Base-by-base conservation (phyloP, 1,140 invertebrate species). In the Sarcophaga peregrina region DNA sequence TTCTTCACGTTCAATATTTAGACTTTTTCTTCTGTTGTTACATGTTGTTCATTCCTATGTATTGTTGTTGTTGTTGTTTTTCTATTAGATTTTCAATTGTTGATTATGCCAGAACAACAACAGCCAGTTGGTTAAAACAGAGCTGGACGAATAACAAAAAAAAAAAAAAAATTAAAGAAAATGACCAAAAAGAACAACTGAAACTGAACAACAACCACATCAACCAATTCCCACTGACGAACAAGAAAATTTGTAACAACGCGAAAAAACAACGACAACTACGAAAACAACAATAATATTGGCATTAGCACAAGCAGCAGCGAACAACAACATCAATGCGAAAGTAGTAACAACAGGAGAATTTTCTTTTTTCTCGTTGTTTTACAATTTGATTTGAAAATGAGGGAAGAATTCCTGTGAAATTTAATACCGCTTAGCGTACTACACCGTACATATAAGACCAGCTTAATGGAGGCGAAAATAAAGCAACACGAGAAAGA, bases 151-250 rank as follows among this genome's bases (percentile, higher is more conserved):
- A 3, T 3, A 25, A 9, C 62, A 72, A 17, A 25, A 72, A 54
- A 1, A 72, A 17, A 25, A 72, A 54, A 1, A 72, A 25, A 6
- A 25, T 17, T 17, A 62, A 62, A 7, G 15, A 62, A 17, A 62
- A 62, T 15, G 20, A 62, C n/a, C 62, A 72, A 20, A 11, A 72
- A 72, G 0, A 72, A 25, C 62, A 72, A 25, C 62, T 20, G 25
- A 37, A 37, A 37, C 4, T 37, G 25, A 62, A 62, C 20, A 62
- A 48, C n/a, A 76, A 48, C n/a, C n/a, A n/a, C 47, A 52, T 25
- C 50, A 8, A 78, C 75, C 75, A 78, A 78, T 78, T 78, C 75
- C 75, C 75, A 78, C 75, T 78, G 75, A 78, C 75, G 75, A 78
- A 78, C 75, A 52, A 78, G n/a, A 50, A 78, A 78, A 78, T 78